Base-by-base conservation (phyloP, 2,113 vertebrate species). In the Ochotona curzoniae region DNA sequence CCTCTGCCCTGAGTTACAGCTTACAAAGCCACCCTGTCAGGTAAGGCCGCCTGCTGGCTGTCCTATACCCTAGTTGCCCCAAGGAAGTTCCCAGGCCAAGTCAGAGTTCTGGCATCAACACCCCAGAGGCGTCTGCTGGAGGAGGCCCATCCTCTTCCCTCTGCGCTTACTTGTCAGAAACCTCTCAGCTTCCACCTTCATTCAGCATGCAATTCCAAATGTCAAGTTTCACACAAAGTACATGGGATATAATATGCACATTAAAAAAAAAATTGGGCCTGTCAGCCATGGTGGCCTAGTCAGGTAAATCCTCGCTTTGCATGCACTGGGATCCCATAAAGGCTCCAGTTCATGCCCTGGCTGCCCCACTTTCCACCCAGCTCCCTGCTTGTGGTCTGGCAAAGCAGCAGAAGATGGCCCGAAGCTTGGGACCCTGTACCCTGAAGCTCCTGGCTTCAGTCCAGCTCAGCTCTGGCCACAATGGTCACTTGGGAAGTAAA, bases 131-230 rank as follows among this genome's bases (percentile, higher is more conserved):
- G 38, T 44, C 38, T 44, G 49, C 57, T 87, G 17, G 25, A 38
- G 51, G 83, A 73, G 64, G 30, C 18, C 79, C 76, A 66, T n/a
- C 21, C 73, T 35, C 71, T 60, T 67, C 51, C 17, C 25, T 82
- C 64, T 66, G 20, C 14, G 76, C 88, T 89, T 11, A 74, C 11
- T 49, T 73, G 11, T 30, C 57, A 69, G 38, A 83, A 93, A 30
- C 44, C 61, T 64, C 67, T 88, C n/a, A 57, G 26, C n/a, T 94
- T 51, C 87, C 60, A 54, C n/a, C 73, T 74, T 75, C 92, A 75
- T 70, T 54, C 12, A 88, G 54, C 35, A 80, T 70, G 32, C 38
- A 89, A 67, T 86, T 87, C 84, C 75, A 87, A 71, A 87, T 38
- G 80, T 60, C 8, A 69, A 28, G 9, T 47, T 25, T 87, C 61